These are phyloP conservation scores for Hapalemur alaotrensis DNA, from an alignment of 2,797 vertebrate species.

Conservation along the genomic window DNA sequence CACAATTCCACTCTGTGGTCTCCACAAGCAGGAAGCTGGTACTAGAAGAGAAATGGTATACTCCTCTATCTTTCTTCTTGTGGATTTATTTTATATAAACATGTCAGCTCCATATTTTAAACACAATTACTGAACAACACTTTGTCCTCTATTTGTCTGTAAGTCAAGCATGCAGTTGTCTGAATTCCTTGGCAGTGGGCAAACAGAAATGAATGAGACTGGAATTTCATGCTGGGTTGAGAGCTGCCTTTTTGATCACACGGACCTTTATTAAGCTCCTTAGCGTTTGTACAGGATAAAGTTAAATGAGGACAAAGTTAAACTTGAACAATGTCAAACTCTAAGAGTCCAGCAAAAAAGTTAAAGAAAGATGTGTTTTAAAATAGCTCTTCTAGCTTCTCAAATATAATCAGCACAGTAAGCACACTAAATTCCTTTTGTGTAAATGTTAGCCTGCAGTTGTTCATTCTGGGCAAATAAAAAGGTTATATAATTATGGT, in stretches of 20 bases:
- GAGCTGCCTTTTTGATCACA: constrained; percentile 12
- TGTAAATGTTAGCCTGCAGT: neutral
- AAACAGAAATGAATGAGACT: constrained; percentile 51
- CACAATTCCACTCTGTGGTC: neutral
- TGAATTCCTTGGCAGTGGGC: constrained; percentile 41
- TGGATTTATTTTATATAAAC: neutral
- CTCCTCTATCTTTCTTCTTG: neutral
- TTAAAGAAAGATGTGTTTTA: neutral
- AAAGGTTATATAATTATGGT: neutral
- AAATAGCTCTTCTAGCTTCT: neutral
- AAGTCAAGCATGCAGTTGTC: constrained; percentile 48
- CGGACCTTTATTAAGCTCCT: neutral
- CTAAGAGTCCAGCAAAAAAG: neutral
- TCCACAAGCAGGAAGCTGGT: neutral
- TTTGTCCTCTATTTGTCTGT: constrained; percentile 37
- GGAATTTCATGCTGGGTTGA: neutral
- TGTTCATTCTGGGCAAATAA: neutral
- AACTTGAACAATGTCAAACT: neutral
- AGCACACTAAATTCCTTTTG: neutral
- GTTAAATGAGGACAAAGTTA: constrained; percentile 24
- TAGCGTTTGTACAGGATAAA: neutral
- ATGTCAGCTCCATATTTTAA: constrained; percentile 26
- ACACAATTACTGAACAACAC: neutral
- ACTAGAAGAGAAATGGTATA: neutral
- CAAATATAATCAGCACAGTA: neutral